Percentiles rank a stretch among this genome's conserved stretches.
Evolutionary conservation across 2,113 vertebrate genomes (phyloP).

Genomic region (Heliornis fulica): DNA sequence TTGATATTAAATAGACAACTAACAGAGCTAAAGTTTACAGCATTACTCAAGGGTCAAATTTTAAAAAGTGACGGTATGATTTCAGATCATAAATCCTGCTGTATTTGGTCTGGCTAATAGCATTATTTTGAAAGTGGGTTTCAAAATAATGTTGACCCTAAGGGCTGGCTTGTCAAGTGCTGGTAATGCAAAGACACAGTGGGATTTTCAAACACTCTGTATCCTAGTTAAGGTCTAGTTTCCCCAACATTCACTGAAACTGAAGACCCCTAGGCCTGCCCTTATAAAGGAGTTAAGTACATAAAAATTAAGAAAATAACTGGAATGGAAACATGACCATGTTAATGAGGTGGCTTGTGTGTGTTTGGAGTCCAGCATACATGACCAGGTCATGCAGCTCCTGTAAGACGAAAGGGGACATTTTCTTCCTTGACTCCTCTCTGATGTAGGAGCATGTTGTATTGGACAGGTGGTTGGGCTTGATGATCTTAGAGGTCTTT

Average conservation of each 20-base stretch:
- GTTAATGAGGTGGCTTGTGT: neutral
- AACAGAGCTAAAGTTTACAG: neutral
- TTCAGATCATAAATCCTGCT: neutral
- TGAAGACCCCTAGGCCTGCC: neutral
- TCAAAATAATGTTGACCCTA: neutral
- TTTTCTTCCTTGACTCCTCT: neutral
- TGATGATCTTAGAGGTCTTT: too few species aligned
- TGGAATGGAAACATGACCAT: neutral
- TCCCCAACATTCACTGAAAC: neutral
- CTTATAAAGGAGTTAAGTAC: neutral
- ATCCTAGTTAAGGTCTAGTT: neutral
- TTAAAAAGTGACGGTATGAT: neutral
- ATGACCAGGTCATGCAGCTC: neutral
- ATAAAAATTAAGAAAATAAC: neutral
- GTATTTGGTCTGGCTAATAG: neutral
- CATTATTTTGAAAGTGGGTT: neutral
- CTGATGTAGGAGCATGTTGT: neutral
- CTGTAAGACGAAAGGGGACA: neutral
- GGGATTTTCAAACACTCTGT: neutral
- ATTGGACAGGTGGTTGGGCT: too few species aligned
- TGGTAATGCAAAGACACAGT: neutral
- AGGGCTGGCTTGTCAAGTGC: neutral
- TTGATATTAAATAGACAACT: conserved; percentile 14
- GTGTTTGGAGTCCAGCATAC: neutral
- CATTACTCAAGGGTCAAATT: neutral